Conservation (phyloP, 2,888 invertebrate species). For the Eupithecia centaureata region DNA sequence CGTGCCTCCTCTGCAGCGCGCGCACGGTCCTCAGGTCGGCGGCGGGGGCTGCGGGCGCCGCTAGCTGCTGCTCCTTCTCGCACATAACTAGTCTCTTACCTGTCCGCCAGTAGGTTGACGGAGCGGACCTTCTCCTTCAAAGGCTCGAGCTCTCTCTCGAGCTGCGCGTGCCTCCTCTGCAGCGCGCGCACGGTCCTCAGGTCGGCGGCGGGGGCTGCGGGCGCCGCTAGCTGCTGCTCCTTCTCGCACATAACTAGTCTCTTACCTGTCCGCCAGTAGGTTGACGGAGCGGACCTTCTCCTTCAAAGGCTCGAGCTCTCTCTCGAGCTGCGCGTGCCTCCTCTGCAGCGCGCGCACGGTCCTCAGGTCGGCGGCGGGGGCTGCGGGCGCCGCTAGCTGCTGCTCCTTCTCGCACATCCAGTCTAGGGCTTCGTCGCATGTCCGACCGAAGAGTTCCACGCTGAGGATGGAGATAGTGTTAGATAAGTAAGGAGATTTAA, state of each 20-base stretch:
- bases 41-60: too few species aligned
- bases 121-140: too few species aligned
- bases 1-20: slow-evolving; percentile 95
- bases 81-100: too few species aligned
- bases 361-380: slow-evolving; percentile 93
- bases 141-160: too few species aligned
- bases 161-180: too few species aligned
- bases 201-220: too few species aligned
- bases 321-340: slow-evolving; percentile 95
- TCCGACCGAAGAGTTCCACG: slow-evolving; percentile 97
- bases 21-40: too few species aligned
- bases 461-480: too few species aligned
- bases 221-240: slow-evolving; percentile 94
- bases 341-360: slow-evolving; percentile 96
- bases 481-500: too few species aligned
- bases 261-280: slow-evolving; percentile 91
- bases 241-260: slow-evolving; percentile 94
- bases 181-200: slow-evolving; percentile 95
- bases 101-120: too few species aligned
- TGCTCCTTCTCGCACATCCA: slow-evolving; percentile 99
- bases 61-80: too few species aligned
- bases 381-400: slow-evolving; percentile 90
- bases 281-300: slow-evolving; percentile 96
- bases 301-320: slow-evolving; percentile 96
- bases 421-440: slow-evolving; percentile 97